These are phyloP conservation scores for Stegodyphus dumicola DNA, from an alignment of 1,140 invertebrate genomes.

Conservation along the genomic window DNA sequence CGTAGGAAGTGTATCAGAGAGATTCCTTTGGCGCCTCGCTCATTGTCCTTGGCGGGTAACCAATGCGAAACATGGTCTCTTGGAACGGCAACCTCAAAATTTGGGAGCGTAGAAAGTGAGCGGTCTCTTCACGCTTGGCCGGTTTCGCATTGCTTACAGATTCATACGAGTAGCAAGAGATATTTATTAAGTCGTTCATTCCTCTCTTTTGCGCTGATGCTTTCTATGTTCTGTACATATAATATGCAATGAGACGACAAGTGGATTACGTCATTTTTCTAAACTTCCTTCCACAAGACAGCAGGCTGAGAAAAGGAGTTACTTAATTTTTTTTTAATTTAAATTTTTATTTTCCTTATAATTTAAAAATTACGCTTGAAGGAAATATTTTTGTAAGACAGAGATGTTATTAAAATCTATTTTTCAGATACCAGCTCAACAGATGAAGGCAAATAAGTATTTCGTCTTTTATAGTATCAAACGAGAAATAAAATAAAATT, in stretches of 20 bases:
- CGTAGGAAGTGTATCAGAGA: too few species aligned
- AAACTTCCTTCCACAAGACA: background rate
- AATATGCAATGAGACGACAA: background rate
- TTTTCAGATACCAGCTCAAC: too few species aligned
- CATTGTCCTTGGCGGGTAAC: background rate
- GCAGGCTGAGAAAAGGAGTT: background rate
- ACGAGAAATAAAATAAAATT: too few species aligned
- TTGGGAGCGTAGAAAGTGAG: constrained; percentile 23
- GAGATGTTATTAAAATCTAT: too few species aligned
- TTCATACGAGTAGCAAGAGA: constrained; percentile 44
- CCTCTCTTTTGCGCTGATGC: constrained; percentile 49
- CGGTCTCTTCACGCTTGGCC: constrained; percentile 23
- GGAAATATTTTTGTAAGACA: too few species aligned
- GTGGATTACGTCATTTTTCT: constrained; percentile 6
- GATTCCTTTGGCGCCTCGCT: too few species aligned
- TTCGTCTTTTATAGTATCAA: too few species aligned
- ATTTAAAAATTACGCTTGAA: background rate
- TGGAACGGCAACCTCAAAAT: constrained; percentile 1
- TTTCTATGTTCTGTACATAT: constrained; percentile 9
- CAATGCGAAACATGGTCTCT: background rate
- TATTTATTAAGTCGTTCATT: constrained; percentile 58
- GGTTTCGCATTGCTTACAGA: constrained; percentile 46
- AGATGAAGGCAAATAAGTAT: too few species aligned
- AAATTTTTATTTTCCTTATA: background rate
- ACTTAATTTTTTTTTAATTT: background rate